Evolutionary conservation across 2,888 invertebrate species (phyloP).

Genomic region (Tupiocoris notatus): DNA sequence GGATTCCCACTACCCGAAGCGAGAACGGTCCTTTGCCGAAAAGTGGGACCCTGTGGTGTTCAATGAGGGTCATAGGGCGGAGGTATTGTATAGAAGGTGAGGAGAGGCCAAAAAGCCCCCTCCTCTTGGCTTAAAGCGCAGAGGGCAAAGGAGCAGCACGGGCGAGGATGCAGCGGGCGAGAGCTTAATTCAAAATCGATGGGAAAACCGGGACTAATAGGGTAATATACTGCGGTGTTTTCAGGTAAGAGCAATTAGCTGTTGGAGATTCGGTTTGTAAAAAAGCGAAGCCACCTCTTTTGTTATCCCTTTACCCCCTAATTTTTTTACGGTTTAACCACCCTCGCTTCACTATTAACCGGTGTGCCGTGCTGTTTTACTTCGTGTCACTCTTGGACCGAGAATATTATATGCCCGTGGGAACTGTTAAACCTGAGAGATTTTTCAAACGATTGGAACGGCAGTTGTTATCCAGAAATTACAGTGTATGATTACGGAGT

Average conservation of each 20-base stretch:
- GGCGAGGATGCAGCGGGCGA: not conserved
- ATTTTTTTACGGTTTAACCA: not conserved
- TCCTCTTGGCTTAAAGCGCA: not conserved
- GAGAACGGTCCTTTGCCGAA: not conserved
- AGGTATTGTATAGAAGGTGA: not conserved
- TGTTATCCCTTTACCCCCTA: not conserved
- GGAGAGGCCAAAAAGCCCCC: not conserved
- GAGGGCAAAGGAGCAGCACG: not conserved
- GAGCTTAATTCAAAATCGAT: conserved; percentile 43
- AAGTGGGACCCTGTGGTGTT: not conserved
- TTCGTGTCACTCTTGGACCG: no score
- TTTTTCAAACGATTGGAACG: no score
- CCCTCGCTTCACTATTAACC: not conserved
- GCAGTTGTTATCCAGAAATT: no score
- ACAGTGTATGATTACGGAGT: no score
- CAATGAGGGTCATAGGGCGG: not conserved
- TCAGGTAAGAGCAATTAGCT: conserved; percentile 40
- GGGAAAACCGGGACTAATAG: conserved; percentile 38
- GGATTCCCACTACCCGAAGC: not conserved
- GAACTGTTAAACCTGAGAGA: no score
- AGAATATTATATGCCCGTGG: no score
- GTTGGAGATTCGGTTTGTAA: not conserved
- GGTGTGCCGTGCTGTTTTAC: no score
- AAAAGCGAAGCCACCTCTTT: not conserved
- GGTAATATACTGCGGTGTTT: conserved; percentile 43